Conservation (phyloP, 2,888 invertebrate species). For the Globia sparganii region DNA sequence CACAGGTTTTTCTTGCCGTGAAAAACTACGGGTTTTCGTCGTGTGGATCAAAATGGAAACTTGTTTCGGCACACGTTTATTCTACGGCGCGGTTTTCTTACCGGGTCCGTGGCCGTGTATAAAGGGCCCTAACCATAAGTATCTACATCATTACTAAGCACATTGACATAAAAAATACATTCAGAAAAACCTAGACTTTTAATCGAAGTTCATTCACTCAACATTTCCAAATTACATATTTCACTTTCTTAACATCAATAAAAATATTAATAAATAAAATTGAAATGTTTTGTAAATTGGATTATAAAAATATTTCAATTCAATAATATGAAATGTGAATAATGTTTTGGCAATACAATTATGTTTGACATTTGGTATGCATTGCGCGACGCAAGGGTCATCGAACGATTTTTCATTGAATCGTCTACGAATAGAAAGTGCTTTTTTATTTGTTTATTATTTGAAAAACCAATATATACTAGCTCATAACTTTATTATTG, state of each 20-base stretch:
- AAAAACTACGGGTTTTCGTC: too few species aligned
- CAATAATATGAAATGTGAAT: constrained; percentile 27
- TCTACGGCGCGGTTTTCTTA: too few species aligned
- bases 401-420: not conserved
- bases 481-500: not conserved
- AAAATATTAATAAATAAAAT: constrained; percentile 6
- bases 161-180: not conserved
- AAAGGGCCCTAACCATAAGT: too few species aligned
- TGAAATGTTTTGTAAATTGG: constrained; percentile 31
- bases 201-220: not conserved
- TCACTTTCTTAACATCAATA: too few species aligned
- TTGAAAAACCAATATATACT: not conserved
- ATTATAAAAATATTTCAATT: constrained; percentile 14
- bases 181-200: not conserved
- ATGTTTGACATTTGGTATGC: constrained; percentile 20
- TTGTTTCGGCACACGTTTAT: too few species aligned
- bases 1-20: too few species aligned
- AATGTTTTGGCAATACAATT: constrained; percentile 16
- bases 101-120: too few species aligned
- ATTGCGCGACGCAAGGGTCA: not conserved
- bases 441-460: constrained; percentile 24
- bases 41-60: too few species aligned
- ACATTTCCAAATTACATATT: not conserved
- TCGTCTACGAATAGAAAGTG: constrained; percentile 12
- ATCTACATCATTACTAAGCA: not conserved